Evolutionary conservation across 2,797 vertebrate genomes (phyloP).

Genomic region (Parauchenoglanis ngamensis): DNA sequence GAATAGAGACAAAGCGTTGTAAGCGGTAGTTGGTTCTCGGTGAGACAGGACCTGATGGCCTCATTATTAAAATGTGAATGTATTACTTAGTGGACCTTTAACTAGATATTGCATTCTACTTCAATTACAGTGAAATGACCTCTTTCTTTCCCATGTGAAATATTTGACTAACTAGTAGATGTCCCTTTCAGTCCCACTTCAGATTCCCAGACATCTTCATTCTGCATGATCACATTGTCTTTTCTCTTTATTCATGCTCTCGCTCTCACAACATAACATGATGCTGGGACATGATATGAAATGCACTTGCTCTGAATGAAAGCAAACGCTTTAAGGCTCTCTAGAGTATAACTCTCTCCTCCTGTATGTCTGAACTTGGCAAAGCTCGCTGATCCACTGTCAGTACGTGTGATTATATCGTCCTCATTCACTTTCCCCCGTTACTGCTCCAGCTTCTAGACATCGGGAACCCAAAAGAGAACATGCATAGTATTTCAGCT

Average conservation of each 20-base stretch:
- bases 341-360: not conserved
- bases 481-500: not conserved
- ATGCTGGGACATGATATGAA: constrained; percentile 22
- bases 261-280: not conserved
- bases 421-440: not conserved
- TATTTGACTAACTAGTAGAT: not conserved
- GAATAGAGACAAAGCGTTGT: not conserved
- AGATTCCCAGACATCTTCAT: constrained; percentile 6
- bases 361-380: not conserved
- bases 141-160: not conserved
- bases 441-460: not conserved
- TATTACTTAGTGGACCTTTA: constrained; percentile 45
- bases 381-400: constrained; percentile 4
- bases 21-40: not conserved
- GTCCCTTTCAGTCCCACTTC: not conserved
- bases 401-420: not conserved
- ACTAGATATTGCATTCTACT: not conserved
- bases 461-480: not conserved
- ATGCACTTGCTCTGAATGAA: constrained; percentile 10
- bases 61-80: not conserved
- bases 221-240: constrained; percentile 34
- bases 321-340: constrained; percentile 1
- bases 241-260: constrained; percentile 51
- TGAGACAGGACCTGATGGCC: not conserved
- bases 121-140: not conserved